Conservation (phyloP, 2,113 vertebrate genomes). For the Pyxicephalus adspersus region DNA sequence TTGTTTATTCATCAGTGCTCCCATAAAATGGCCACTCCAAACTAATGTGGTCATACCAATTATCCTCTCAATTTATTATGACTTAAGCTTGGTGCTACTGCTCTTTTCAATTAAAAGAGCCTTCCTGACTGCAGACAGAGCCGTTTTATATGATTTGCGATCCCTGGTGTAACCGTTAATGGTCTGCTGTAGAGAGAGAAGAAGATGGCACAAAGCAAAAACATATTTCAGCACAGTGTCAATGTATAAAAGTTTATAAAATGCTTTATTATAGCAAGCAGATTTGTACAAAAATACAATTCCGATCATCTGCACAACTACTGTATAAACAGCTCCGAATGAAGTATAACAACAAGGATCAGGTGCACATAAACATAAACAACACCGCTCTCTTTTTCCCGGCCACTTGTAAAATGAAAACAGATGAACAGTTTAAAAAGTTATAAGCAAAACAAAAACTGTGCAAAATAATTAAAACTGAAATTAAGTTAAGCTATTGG, state of each 20-base stretch:
- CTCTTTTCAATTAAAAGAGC: slow-evolving; percentile 47
- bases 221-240: slow-evolving; percentile 4
- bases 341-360: neutral
- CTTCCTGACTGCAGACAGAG: slow-evolving; percentile 11
- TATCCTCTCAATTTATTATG: slow-evolving; percentile 43
- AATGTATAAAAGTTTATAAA: slow-evolving; percentile 49
- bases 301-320: slow-evolving; percentile 41
- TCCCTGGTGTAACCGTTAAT: slow-evolving; percentile 26
- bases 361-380: neutral
- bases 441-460: neutral
- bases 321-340: slow-evolving; percentile 20
- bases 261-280: slow-evolving; percentile 42
- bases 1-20: slow-evolving; percentile 36
- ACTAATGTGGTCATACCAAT: slow-evolving; percentile 35
- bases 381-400: neutral
- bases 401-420: slow-evolving; percentile 5
- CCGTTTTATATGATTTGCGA: slow-evolving; percentile 41
- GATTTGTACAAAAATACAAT: slow-evolving; percentile 53
- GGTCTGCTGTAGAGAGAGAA: neutral
- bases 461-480: neutral
- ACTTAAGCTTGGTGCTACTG: slow-evolving; percentile 33
- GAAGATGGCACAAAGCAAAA: slow-evolving; percentile 13
- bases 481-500: neutral
- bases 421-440: neutral
- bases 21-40: slow-evolving; percentile 44